These are phyloP conservation scores for Teinopalpus imperialis DNA, from an alignment of 2,888 invertebrate species.

Conservation along the genomic window DNA sequence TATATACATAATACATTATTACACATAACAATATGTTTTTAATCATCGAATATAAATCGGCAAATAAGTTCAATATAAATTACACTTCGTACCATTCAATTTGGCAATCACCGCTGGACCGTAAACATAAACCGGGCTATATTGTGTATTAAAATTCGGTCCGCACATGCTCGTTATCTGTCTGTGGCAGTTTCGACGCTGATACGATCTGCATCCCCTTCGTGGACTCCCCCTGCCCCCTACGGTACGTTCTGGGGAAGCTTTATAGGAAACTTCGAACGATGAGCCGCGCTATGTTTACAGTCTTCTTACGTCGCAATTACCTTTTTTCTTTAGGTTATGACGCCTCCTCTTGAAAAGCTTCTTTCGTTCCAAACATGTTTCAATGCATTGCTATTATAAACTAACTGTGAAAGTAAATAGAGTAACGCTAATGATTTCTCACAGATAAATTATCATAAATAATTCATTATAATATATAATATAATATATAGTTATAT, in stretches of 20 bases:
- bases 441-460: no score
- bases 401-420: no score
- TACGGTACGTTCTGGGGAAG: constrained; percentile 39
- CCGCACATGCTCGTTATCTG: constrained; percentile 69
- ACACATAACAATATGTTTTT: no score
- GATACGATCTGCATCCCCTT: constrained; percentile 62
- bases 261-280: constrained; percentile 66
- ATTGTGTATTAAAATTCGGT: constrained; percentile 62
- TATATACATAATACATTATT: no score
- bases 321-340: constrained; percentile 21
- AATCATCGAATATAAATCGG: no score
- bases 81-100: constrained; percentile 25
- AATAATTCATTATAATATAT: no score
- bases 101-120: constrained; percentile 23
- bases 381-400: no score
- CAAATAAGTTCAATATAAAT: no score
- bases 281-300: constrained; percentile 40
- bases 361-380: no score
- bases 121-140: constrained; percentile 23
- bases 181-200: constrained; percentile 68
- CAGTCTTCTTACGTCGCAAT: constrained; percentile 21
- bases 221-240: constrained; percentile 36
- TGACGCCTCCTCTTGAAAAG: constrained; percentile 17
- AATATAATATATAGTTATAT: no score
- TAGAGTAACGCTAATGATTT: no score